phyloP scores from a whole-genome alignment of 2,113 vertebrate genomes.

The Canis aureus region DNA sequence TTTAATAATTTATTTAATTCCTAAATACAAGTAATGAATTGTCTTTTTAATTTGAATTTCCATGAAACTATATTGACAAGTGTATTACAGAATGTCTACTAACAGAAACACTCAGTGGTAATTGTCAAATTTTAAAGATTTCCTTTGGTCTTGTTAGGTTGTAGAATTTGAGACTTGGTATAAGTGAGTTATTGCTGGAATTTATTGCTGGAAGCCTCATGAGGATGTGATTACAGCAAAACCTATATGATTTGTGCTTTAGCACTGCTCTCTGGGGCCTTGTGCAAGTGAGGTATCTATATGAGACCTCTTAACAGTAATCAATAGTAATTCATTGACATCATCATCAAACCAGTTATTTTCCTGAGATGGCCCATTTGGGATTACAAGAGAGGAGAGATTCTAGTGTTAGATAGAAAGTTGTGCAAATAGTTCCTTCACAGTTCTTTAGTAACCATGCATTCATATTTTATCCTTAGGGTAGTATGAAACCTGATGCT shows the following conservation, averaged over 20 bases:
- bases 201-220: neutral
- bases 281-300: neutral
- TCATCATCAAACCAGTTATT: neutral
- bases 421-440: neutral
- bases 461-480: neutral
- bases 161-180: neutral
- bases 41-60: slow-evolving; percentile 2
- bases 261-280: neutral
- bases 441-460: neutral
- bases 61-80: neutral
- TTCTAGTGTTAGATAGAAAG: neutral
- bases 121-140: neutral
- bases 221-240: neutral
- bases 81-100: neutral
- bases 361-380: neutral
- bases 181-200: neutral
- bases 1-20: neutral
- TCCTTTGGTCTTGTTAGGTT: neutral
- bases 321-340: neutral
- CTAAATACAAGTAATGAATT: neutral
- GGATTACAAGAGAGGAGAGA: neutral
- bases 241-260: neutral
- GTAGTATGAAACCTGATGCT: neutral
- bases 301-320: too few species aligned
- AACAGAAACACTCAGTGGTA: neutral